Conservation (phyloP, 2,113 vertebrate genomes). For the Australoheros scitulus region DNA sequence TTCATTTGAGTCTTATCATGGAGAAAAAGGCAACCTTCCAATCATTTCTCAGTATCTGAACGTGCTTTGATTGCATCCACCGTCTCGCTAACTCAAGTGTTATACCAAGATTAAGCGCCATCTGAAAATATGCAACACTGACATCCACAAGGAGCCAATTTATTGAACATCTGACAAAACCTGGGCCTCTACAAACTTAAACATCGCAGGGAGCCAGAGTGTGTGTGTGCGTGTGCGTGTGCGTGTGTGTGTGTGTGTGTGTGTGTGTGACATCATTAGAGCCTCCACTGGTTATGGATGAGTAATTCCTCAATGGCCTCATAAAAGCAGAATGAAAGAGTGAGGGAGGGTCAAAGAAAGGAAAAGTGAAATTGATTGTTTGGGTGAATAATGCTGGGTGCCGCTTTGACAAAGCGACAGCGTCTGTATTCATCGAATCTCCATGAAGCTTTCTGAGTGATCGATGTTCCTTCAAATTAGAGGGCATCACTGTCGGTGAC, state of each 20-base stretch:
- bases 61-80: slow-evolving; percentile 13
- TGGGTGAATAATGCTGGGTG: slow-evolving; percentile 30
- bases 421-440: slow-evolving; percentile 24
- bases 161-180: slow-evolving; percentile 43
- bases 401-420: slow-evolving; percentile 29
- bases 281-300: slow-evolving; percentile 51
- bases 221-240: not conserved
- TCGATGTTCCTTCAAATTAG: slow-evolving; percentile 50
- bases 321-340: slow-evolving; percentile 34
- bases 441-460: slow-evolving; percentile 13
- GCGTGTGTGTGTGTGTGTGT: not conserved
- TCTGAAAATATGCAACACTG: slow-evolving; percentile 38
- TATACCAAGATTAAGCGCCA: slow-evolving; percentile 25
- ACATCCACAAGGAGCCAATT: slow-evolving; percentile 66
- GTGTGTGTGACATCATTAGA: slow-evolving; percentile 55
- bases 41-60: not conserved
- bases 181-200: slow-evolving; percentile 15
- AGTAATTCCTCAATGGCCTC: slow-evolving; percentile 57
- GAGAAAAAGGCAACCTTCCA: slow-evolving; percentile 17
- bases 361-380: slow-evolving; percentile 49
- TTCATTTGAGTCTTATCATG: slow-evolving; percentile 5
- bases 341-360: slow-evolving; percentile 42
- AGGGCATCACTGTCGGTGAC: slow-evolving; percentile 31
- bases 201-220: not conserved
- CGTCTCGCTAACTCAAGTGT: slow-evolving; percentile 22